A percentile compares a stretch with the other conserved stretches of the same genome.
phyloP scores from a whole-genome alignment of 2,113 vertebrate species.

The Elachura formosa region DNA sequence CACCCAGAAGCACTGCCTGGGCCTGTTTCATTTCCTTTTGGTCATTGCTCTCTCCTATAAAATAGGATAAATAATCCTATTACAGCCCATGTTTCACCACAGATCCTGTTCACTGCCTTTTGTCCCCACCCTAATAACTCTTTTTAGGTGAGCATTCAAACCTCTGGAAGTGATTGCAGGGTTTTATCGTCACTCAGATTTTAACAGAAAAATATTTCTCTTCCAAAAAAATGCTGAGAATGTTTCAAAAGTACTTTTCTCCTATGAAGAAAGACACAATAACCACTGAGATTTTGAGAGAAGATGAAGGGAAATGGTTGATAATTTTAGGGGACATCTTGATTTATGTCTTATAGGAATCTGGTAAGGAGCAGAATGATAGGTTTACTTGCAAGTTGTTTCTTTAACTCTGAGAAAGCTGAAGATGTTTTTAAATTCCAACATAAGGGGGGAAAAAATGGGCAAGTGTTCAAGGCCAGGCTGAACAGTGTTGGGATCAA shows the following conservation, averaged over 20 bases:
- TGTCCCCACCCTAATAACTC: not conserved
- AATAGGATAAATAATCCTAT: not conserved
- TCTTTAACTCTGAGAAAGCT: not conserved
- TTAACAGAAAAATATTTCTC: not conserved
- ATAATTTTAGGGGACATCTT: not conserved
- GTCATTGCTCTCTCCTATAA: not conserved
- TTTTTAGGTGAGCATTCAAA: not conserved
- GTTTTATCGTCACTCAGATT: not conserved
- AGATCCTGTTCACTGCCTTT: not conserved
- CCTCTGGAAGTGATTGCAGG: not conserved
- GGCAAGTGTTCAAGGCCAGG: not conserved
- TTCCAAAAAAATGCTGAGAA: not conserved
- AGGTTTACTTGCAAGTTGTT: not conserved
- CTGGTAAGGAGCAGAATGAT: not conserved
- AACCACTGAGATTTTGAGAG: not conserved
- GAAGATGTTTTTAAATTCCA: not conserved
- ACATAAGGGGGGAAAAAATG: rapidly evolving
- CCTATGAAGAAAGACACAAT: not conserved
- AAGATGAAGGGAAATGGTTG: not conserved
- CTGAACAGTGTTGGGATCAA: not conserved
- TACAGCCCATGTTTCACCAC: not conserved
- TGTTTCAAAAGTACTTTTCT: not conserved
- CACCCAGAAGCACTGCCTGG: not conserved
- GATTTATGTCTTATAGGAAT: not conserved
- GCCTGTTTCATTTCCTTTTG: not conserved